phyloP scores from a whole-genome alignment of 2,888 invertebrate genomes.

The Drosophila formosana region DNA sequence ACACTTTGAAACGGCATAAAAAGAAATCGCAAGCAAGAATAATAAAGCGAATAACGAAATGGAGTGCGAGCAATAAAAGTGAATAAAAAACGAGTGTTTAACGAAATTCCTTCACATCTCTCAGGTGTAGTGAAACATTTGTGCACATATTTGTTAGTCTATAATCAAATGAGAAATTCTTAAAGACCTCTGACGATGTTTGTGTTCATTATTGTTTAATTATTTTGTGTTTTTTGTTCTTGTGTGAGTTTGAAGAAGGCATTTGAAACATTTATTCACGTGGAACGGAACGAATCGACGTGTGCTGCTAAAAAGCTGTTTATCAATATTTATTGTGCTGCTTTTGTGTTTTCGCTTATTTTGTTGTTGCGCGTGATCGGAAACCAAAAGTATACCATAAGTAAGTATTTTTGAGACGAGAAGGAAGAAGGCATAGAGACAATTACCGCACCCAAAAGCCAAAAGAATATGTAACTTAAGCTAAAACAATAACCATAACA shows the following conservation, averaged over 20 bases:
- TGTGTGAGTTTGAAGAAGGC: constrained; percentile 29
- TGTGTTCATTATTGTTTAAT: constrained; percentile 50
- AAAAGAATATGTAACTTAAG: constrained; percentile 51
- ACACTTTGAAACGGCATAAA: constrained; percentile 76
- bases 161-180: constrained; percentile 35
- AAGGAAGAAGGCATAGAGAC: constrained; percentile 18
- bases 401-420: constrained; percentile 32
- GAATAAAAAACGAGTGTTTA: constrained; percentile 41
- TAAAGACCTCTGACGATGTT: constrained; percentile 16
- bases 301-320: constrained; percentile 52
- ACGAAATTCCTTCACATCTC: constrained; percentile 50
- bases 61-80: constrained; percentile 4
- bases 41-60: constrained; percentile 16
- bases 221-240: constrained; percentile 33
- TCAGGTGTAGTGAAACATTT: constrained; percentile 65
- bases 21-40: constrained; percentile 47
- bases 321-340: constrained; percentile 80
- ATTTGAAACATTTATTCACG: constrained; percentile 77
- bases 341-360: constrained; percentile 33
- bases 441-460: constrained; percentile 58
- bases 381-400: constrained; percentile 51
- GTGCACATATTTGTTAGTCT: constrained; percentile 76
- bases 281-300: constrained; percentile 42
- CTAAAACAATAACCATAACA: constrained; percentile 68
- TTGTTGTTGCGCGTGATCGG: constrained; percentile 48